Percentiles rank a stretch among this genome's conserved stretches.
Evolutionary conservation across 2,113 vertebrate species (phyloP).

Genomic region (Collichthys lucidus): DNA sequence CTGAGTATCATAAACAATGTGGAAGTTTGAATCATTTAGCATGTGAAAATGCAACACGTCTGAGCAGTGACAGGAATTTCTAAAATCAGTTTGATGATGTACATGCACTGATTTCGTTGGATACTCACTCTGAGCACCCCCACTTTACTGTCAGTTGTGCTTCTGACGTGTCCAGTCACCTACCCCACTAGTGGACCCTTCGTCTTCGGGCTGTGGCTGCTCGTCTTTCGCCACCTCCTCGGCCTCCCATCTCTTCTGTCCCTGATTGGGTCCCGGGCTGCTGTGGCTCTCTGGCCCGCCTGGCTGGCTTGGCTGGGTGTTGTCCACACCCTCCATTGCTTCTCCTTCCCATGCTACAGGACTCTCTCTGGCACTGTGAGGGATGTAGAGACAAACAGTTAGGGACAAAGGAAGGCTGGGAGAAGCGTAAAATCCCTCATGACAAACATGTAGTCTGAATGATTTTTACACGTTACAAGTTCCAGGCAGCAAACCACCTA

Average conservation of each 20-base stretch:
- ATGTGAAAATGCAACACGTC: background rate
- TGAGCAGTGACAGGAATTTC: background rate
- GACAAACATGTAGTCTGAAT: background rate
- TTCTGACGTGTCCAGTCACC: background rate
- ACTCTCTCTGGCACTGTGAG: slow-evolving; percentile 73
- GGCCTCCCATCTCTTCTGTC: slow-evolving; percentile 74
- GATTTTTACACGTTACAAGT: background rate
- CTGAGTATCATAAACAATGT: background rate
- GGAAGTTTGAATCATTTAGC: background rate
- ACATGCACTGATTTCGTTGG: background rate
- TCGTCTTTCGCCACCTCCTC: slow-evolving; percentile 83
- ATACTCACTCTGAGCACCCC: background rate
- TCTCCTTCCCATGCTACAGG: slow-evolving; percentile 76
- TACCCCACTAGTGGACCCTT: slow-evolving; percentile 82
- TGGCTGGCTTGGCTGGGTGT: slow-evolving; percentile 51
- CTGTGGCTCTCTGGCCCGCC: slow-evolving; percentile 55
- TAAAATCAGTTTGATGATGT: background rate
- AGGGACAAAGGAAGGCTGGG: background rate
- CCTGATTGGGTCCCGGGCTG: slow-evolving; percentile 75
- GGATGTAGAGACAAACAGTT: background rate
- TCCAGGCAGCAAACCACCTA: background rate
- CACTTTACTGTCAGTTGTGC: background rate
- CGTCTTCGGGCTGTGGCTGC: slow-evolving; percentile 75
- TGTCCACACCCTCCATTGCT: slow-evolving; percentile 56
- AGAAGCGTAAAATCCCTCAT: background rate